Evolutionary conservation across 2,113 vertebrate genomes (phyloP), one percentile per base, ranked within the genome.

Genomic region (Pelusios castaneus): DNA sequence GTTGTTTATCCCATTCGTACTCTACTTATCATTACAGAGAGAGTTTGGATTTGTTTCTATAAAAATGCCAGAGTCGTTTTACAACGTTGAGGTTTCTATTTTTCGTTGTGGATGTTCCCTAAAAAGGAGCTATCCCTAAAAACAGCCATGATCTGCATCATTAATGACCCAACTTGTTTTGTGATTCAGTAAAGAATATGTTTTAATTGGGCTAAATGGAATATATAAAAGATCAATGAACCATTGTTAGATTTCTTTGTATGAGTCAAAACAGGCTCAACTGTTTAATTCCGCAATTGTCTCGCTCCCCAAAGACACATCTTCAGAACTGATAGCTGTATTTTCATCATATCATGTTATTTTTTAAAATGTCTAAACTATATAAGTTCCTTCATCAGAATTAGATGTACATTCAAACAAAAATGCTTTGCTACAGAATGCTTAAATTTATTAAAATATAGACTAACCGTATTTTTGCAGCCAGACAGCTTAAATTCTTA

Each of bases 191-290:
- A 95, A 91, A 76, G 89, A 97, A 92, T 94, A 87, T 84, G 89
- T 92, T 96, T 97, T 97, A 98, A 97, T 97, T 97, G 97, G 90
- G 91, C 96, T 97, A 98, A 97, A 98, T 98, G 98, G 97, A 98
- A 96, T 97, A 96, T 96, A 95, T 73, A 80, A 96, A 97, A 91
- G 88, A 95, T 87, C 96, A 97, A 94, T 96, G 97, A 97, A 97
- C 94, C 96, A 96, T 92, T 97, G 87, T 85, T 85, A 95, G 91
- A 83, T 93, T 96, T 96, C 96, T 90, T 60, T 38, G 19, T 91
- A 78, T 88, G 86, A 92, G 70, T 94, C 92, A 87, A 91, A 93
- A 95, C 51, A 96, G 73, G 47, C 94, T 93, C 89, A 92, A 93
- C 78, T 92, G 81, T 80, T 94, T 94, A 92, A 95, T 94, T 97